These are phyloP conservation scores for Zaprionus kolodkinae DNA, from an alignment of 1,140 invertebrate genomes.

Conservation along the genomic window DNA sequence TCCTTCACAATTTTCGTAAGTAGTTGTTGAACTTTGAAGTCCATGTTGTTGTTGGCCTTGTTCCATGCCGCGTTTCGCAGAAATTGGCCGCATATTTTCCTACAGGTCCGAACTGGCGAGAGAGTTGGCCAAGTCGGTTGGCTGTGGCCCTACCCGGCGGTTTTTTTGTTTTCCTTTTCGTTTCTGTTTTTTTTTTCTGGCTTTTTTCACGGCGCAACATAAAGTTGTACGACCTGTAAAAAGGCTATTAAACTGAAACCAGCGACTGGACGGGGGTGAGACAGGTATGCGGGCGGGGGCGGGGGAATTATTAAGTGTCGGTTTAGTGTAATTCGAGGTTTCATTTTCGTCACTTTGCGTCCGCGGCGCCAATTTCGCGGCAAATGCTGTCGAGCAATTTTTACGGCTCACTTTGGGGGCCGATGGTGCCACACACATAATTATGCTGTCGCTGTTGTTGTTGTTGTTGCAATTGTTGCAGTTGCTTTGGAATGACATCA, in stretches of 20 bases:
- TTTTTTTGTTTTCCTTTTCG: slow-evolving; percentile 1
- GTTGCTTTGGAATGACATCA: slow-evolving; percentile 65
- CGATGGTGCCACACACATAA: slow-evolving; percentile 56
- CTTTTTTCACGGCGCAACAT: slow-evolving; percentile 50
- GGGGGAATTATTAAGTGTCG: slow-evolving; percentile 78
- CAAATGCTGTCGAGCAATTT: slow-evolving; percentile 50
- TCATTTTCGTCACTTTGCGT: slow-evolving; percentile 80
- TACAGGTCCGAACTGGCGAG: not conserved
- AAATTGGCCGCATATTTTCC: slow-evolving; percentile 52
- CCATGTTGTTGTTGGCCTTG: slow-evolving; percentile 33
- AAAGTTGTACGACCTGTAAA: slow-evolving; percentile 82
- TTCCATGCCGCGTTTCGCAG: slow-evolving; percentile 26
- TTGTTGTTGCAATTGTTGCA: slow-evolving; percentile 22
- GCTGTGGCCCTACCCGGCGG: slow-evolving; percentile 14
- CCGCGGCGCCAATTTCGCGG: slow-evolving; percentile 58
- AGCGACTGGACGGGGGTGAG: slow-evolving; percentile 25
- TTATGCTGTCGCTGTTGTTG: slow-evolving; percentile 48
- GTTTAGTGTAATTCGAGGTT: slow-evolving; percentile 82
- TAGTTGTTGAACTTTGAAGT: slow-evolving; percentile 40
- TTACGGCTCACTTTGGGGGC: slow-evolving; percentile 53
- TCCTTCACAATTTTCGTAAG: slow-evolving; percentile 5
- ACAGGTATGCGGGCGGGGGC: not conserved
- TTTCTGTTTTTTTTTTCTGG: slow-evolving; percentile 12
- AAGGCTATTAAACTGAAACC: slow-evolving; percentile 80
- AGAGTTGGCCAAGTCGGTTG: not conserved